Conservation (phyloP, 2,797 vertebrate genomes). For the Ptychadena robeensis region DNA sequence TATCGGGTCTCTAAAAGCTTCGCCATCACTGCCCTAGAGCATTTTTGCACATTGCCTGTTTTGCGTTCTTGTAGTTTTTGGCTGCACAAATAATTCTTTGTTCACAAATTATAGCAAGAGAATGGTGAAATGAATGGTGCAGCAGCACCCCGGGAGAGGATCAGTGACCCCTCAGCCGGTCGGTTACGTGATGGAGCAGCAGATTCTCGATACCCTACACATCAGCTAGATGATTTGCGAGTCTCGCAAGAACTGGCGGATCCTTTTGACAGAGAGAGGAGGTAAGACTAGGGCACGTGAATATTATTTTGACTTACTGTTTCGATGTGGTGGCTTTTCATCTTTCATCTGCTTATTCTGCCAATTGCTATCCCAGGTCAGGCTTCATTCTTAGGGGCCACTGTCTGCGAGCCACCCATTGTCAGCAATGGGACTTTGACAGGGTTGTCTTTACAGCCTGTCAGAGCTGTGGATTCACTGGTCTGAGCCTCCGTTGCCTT, state of each 20-base stretch:
- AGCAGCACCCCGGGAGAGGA: constrained; percentile 81
- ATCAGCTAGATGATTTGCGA: constrained; percentile 89
- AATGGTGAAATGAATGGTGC: constrained; percentile 84
- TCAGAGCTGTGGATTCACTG: too few relatives aligned
- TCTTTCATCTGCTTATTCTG: too few relatives aligned
- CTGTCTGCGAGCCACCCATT: too few relatives aligned
- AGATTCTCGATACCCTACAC: constrained; percentile 87
- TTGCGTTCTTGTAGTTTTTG: background rate
- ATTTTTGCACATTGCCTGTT: background rate
- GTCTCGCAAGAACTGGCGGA: constrained; percentile 90
- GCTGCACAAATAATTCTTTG: background rate
- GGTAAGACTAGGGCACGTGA: constrained; percentile 73
- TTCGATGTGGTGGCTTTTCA: too few relatives aligned
- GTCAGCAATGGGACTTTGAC: too few relatives aligned
- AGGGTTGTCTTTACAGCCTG: too few relatives aligned
- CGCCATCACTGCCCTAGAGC: too few relatives aligned
- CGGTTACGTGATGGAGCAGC: constrained; percentile 87
- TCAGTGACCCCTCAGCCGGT: constrained; percentile 79
- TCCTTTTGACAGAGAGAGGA: constrained; percentile 89
- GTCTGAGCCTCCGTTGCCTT: too few relatives aligned
- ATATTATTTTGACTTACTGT: too few relatives aligned
- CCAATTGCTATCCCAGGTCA: too few relatives aligned
- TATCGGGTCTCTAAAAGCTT: too few relatives aligned
- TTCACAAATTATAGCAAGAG: constrained; percentile 78
- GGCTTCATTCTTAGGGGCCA: too few relatives aligned